These are phyloP conservation scores for Euwallacea fornicatus DNA, from an alignment of 1,140 invertebrate species.

Conservation along the genomic window DNA sequence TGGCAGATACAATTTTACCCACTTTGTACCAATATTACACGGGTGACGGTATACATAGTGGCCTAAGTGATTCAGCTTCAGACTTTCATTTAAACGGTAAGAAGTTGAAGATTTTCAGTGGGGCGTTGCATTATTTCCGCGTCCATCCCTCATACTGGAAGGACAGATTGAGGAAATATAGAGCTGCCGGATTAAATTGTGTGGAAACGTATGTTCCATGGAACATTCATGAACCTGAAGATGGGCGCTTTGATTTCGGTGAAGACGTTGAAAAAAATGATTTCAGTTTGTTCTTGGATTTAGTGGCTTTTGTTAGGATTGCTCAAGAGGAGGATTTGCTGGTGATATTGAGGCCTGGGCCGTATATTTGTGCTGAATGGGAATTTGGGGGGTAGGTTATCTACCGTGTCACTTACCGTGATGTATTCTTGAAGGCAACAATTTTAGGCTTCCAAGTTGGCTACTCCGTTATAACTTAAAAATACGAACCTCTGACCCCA, in stretches of 20 bases:
- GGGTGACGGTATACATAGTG: slow-evolving; percentile 41
- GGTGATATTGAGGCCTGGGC: slow-evolving; percentile 86
- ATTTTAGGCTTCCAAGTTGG: slow-evolving; percentile 44
- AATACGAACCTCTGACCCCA: slow-evolving; percentile 57
- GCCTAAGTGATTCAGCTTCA: slow-evolving; percentile 41
- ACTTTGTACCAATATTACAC: slow-evolving; percentile 50
- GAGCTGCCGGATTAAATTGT: slow-evolving; percentile 83
- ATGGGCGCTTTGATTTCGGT: slow-evolving; percentile 68
- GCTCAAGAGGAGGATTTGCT: slow-evolving; percentile 80
- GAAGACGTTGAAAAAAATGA: slow-evolving; percentile 68
- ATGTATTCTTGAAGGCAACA: neutral
- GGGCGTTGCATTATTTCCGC: slow-evolving; percentile 91
- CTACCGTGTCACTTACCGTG: neutral
- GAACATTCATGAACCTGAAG: slow-evolving; percentile 80
- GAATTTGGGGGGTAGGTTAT: slow-evolving; percentile 57
- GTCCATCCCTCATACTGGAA: slow-evolving; percentile 66
- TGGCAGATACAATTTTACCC: slow-evolving; percentile 31
- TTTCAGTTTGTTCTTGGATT: slow-evolving; percentile 60
- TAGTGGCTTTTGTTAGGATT: slow-evolving; percentile 70
- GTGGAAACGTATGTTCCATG: slow-evolving; percentile 94
- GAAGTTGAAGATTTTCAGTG: slow-evolving; percentile 54
- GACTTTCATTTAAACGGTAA: slow-evolving; percentile 47
- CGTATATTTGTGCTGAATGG: slow-evolving; percentile 90
- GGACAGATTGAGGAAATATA: slow-evolving; percentile 68
- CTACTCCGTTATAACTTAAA: slow-evolving; percentile 43